These are phyloP conservation scores for Sorex maritimensis DNA, from an alignment of 2,797 vertebrate genomes.

Conservation along the genomic window DNA sequence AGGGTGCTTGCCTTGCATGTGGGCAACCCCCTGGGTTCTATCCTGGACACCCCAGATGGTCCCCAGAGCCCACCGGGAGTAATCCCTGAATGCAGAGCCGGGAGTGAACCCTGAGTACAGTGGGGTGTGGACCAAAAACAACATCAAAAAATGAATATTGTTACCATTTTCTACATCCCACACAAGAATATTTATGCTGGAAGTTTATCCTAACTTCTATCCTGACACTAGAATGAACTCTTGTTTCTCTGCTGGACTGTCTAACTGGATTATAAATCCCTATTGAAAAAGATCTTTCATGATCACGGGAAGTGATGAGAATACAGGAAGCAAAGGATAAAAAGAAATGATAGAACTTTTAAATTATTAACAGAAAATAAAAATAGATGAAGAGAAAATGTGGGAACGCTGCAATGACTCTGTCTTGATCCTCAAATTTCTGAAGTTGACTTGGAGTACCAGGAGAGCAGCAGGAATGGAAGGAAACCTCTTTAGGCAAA, in stretches of 20 bases:
- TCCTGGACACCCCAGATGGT: no score
- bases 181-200: neutral
- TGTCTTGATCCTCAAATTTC: constrained; percentile 68
- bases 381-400: constrained; percentile 69
- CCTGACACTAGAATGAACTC: constrained; percentile 40
- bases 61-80: no score
- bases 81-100: no score
- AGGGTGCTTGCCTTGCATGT: no score
- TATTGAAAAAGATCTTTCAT: constrained; percentile 73
- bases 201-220: no score
- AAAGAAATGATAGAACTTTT: constrained; percentile 75
- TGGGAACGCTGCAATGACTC: constrained; percentile 47
- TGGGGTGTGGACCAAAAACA: no score
- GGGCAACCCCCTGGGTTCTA: no score
- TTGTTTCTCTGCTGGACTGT: constrained; percentile 58
- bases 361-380: constrained; percentile 75
- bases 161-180: constrained; percentile 23
- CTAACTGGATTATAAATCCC: constrained; percentile 41
- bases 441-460: constrained; percentile 68
- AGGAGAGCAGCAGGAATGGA: constrained; percentile 67
- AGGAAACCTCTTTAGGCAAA: constrained; percentile 71
- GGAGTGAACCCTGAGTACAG: no score
- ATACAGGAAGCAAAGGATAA: constrained; percentile 78
- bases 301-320: constrained; percentile 71
- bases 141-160: constrained; percentile 40